Percentiles rank a stretch among this genome's conserved stretches.
Evolutionary conservation across 2,113 vertebrate species (phyloP).

Genomic region (Ahaetulla prasina): DNA sequence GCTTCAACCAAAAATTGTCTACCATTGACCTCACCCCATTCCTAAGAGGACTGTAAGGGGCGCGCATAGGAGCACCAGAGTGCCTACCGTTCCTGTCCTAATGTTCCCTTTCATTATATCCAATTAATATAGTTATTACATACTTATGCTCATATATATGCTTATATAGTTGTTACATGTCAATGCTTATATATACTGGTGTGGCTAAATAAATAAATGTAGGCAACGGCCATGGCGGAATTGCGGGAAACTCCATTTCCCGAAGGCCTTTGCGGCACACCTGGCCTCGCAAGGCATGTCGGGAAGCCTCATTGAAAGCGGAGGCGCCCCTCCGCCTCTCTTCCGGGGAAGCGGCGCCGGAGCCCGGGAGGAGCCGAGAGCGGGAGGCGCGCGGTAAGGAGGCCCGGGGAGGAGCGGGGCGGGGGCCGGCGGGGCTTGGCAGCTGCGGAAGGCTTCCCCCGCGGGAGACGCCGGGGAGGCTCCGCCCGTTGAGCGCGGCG

Average conservation of each 20-base stretch:
- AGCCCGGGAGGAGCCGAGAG: neutral
- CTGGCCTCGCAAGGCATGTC: slow-evolving; percentile 2
- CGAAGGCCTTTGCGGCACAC: slow-evolving; percentile 39
- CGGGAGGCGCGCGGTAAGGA: neutral
- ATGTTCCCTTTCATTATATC: too few relatives aligned
- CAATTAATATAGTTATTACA: too few relatives aligned
- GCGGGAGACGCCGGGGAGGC: neutral
- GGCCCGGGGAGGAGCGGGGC: neutral
- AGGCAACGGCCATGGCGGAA: fast-evolving
- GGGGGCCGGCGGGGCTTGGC: neutral
- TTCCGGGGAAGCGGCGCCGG: neutral
- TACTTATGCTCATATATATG: too few relatives aligned
- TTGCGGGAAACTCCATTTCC: slow-evolving; percentile 36
- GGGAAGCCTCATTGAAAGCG: slow-evolving; percentile 1
- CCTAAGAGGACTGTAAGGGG: too few relatives aligned
- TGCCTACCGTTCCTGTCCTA: too few relatives aligned
- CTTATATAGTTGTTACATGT: too few relatives aligned
- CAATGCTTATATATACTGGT: too few relatives aligned
- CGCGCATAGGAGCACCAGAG: too few relatives aligned
- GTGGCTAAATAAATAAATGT: too few relatives aligned
- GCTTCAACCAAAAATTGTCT: too few relatives aligned
- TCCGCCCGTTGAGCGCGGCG: neutral
- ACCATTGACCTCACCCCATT: too few relatives aligned
- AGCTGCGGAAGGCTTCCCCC: neutral
- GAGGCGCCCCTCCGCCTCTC: neutral